Evolutionary conservation across 2,113 vertebrate species (phyloP), one percentile per base, ranked within the genome.

Genomic region (Macrotis lagotis): DNA sequence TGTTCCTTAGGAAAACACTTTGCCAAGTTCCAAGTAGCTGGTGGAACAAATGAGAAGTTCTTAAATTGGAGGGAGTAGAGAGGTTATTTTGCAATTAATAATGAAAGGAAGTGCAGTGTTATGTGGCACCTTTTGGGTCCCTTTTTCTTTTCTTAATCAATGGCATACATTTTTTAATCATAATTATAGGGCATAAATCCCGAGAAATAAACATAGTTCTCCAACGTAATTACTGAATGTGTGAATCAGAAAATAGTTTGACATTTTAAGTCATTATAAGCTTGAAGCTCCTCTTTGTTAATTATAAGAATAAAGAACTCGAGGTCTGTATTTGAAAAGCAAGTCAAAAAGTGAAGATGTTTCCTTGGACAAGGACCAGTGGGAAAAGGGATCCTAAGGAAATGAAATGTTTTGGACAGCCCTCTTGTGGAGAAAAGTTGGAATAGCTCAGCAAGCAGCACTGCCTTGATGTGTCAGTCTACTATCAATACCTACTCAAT

Each of bases 351-450:
- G 48, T 51, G 48, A 91, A 96, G 93, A 55, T 49, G 1, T 97
- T 51, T 92, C 49, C 88, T 90, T 90, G 44, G 91, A 95, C 47
- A 48, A 1, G 92, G 28, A 92, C 91, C 26, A 50, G 12, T 0
- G 3, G 28, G 0, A 28, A 90, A 88, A 55, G 51, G 1, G 44
- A 31, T 31, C 37, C 31, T 3, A n/a, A 94, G 19, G 74, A 2
- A 51, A 6, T 96, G 66, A 0, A 0, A 44, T 97, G 95, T 96
- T 93, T 50, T 50, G 90, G 89, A 25, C 66, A 90, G 95, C 96
- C 98, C 97, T 97, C 98, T 97, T 93, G 96, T 98, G 98, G 97
- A 94, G 11, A 94, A 49, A n/a, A 37, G 44, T 48, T 92, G 92
- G 94, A 91, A 97, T 37, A 88, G 28, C 94, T 50, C 50, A 0